These are phyloP conservation scores for Pedionomus torquatus DNA, from an alignment of 2,113 vertebrate genomes.

Conservation along the genomic window DNA sequence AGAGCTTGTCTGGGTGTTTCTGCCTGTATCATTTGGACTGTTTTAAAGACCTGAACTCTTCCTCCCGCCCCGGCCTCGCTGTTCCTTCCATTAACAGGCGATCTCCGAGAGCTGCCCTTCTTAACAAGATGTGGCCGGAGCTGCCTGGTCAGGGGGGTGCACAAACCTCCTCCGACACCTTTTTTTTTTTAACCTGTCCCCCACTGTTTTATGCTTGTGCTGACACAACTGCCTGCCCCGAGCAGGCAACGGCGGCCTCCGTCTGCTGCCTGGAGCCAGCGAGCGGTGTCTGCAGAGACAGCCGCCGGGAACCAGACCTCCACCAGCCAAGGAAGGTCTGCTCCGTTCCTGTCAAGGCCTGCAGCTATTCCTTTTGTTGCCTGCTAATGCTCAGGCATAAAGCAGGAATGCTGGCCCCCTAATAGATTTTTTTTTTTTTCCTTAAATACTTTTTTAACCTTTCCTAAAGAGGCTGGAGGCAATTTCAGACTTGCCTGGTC, in stretches of 20 bases:
- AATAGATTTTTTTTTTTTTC: neutral
- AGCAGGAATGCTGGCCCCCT: conserved; percentile 4
- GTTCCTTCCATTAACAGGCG: accelerated
- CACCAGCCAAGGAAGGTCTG: neutral
- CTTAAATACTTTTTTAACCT: neutral
- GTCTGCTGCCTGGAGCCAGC: neutral
- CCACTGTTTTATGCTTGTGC: neutral
- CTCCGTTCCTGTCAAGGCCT: neutral
- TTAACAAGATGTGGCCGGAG: neutral
- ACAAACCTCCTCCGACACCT: neutral
- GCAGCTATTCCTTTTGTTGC: neutral
- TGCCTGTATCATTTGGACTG: accelerated
- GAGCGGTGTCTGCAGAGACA: neutral
- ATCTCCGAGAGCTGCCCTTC: accelerated
- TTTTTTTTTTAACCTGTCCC: neutral
- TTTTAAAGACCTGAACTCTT: neutral
- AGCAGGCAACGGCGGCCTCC: neutral
- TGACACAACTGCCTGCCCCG: neutral
- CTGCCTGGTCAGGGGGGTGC: accelerated
- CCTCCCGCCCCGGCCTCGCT: neutral
- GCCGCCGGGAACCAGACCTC: neutral
- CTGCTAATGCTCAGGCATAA: neutral
- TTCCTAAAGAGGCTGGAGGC: conserved; percentile 8
- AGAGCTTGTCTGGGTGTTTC: neutral
- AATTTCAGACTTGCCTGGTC: neutral